Conservation (phyloP, 2,888 invertebrate genomes). For the Dorcus parallelipipedus region DNA sequence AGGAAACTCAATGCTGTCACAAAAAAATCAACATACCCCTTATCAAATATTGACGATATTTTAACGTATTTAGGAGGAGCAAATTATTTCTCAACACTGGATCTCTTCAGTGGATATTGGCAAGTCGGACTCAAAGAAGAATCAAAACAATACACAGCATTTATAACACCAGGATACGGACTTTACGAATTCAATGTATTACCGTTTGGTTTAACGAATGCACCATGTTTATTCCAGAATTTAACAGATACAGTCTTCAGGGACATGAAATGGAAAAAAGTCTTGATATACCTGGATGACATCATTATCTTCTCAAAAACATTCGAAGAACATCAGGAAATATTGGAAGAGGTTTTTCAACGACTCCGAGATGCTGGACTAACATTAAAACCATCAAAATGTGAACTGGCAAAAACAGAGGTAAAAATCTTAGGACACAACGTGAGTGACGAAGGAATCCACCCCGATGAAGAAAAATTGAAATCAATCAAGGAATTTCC, state of each 20-base stretch:
- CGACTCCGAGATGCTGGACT: too few species aligned
- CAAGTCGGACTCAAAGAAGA: not conserved
- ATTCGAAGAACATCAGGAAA: too few species aligned
- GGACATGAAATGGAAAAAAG: not conserved
- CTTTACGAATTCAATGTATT: constrained; percentile 21
- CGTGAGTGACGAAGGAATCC: constrained; percentile 30
- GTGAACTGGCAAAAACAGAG: not conserved
- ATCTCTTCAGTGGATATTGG: constrained; percentile 3
- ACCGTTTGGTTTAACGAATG: constrained; percentile 27
- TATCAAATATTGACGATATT: constrained; percentile 19
- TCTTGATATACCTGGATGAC: too few species aligned
- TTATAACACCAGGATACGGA: too few species aligned
- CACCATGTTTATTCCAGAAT: constrained; percentile 25
- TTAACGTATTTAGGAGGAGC: constrained; percentile 21
- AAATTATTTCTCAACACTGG: constrained; percentile 22
- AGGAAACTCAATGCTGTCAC: too few species aligned
- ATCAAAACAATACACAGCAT: too few species aligned
- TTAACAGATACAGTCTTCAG: constrained; percentile 23
- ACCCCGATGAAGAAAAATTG: constrained; percentile 30
- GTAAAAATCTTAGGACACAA: constrained; percentile 27
- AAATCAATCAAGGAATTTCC: constrained; percentile 28
- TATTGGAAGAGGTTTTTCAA: too few species aligned
- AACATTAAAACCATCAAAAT: too few species aligned
- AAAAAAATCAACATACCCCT: constrained; percentile 14
- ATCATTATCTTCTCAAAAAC: too few species aligned